Conservation (phyloP, 2,113 vertebrate species). For the Plecturocebus donacophilus region DNA sequence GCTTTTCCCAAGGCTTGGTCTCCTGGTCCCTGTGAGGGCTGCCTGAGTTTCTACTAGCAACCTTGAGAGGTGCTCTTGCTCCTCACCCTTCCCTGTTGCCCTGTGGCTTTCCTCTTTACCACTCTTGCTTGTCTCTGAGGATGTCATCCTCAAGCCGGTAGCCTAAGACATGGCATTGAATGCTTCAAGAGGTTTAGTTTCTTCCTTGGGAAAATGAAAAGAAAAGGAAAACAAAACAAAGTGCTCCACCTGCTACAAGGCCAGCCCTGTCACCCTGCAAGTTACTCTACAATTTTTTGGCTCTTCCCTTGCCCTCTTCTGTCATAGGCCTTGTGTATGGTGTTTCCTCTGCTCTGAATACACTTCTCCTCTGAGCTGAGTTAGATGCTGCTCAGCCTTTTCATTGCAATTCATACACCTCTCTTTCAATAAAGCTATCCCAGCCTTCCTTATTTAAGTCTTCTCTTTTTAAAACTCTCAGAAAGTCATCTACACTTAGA, state of each 20-base stretch:
- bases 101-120: not conserved
- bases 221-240: not conserved
- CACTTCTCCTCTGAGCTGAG: not conserved
- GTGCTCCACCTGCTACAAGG: not conserved
- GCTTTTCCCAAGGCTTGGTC: not conserved
- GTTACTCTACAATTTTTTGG: not conserved
- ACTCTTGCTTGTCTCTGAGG: not conserved
- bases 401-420: not conserved
- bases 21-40: not conserved
- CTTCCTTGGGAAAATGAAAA: not conserved
- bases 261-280: not conserved
- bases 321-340: not conserved
- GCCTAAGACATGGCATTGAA: not conserved
- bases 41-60: not conserved
- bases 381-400: not conserved
- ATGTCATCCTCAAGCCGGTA: not conserved
- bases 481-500: not conserved
- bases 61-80: not conserved
- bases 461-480: not conserved
- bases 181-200: not conserved
- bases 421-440: not conserved
- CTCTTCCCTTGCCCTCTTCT: not conserved
- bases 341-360: not conserved
- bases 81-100: not conserved
- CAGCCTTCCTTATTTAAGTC: not conserved